Evolutionary conservation across 1,140 invertebrate species (phyloP), one percentile per base, ranked within the genome.

Genomic region (Cyrtorhinus lividipennis): DNA sequence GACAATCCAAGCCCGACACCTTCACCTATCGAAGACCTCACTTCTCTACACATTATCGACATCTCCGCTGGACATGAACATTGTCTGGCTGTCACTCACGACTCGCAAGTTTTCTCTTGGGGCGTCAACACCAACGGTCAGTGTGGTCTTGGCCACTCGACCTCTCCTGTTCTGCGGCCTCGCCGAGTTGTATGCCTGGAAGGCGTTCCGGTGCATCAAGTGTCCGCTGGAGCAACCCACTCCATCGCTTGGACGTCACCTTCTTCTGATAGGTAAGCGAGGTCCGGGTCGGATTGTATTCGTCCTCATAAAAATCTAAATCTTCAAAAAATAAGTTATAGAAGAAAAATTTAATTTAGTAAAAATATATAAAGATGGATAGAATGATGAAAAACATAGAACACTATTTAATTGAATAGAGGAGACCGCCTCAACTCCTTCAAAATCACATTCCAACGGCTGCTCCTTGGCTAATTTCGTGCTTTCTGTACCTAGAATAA

Each of bases 41-140:
- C 66, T 18, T 61, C 69, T 1, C 67, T 71, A 59, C 70, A 72
- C 48, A 69, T 78, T 53, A 67, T 78, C 2, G 76, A 78, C 67
- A 75, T 78, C 48, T 71, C 75, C 5, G 77, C 80, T 2, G 81
- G 82, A 2, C 78, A 82, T 62, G 78, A 78, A 62, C 81, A 84
- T 68, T 81, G 80, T 69, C 67, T 83, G 38, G 83, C 81, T 2
- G 68, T 84, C 2, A 79, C 79, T 1, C 76, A 81, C 67, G 78
- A 81, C 71, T 72, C 70, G 66, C 71, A 73, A 74, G 79, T 81
- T 12, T 82, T 75, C 72, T 81, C 83, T 1, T 86, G 84, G 84
- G 84, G 84, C 30, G 81, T 81, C 64, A 85, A 84, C 74, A 78
- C 81, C 26, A 82, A 84, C 75, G 84, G 84, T 0, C 84, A 86